Conservation (phyloP, 2,888 invertebrate genomes). For the Drosophila longiperda region DNA sequence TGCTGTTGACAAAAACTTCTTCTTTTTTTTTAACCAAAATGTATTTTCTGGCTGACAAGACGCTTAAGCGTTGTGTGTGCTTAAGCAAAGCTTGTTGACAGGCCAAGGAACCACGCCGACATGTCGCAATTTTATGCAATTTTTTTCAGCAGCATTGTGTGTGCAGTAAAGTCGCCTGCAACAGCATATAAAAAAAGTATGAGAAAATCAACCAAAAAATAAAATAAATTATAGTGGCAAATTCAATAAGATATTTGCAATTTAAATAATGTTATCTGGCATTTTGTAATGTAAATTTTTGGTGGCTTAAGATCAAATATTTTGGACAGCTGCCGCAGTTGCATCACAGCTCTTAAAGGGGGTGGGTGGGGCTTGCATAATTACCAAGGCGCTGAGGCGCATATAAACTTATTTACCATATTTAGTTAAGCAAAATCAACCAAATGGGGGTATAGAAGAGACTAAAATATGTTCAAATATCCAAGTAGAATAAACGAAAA, state of each 20-base stretch:
- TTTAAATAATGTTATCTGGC: conserved; percentile 75
- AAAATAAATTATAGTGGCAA: conserved; percentile 74
- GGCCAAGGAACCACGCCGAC: conserved; percentile 53
- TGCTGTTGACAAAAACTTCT: conserved; percentile 68
- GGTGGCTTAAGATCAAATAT: conserved; percentile 48
- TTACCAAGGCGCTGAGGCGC: conserved; percentile 11
- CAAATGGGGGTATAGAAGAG: too few relatives aligned
- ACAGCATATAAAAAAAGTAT: conserved; percentile 27
- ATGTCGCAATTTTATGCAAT: conserved; percentile 72
- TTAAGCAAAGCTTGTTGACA: conserved; percentile 70
- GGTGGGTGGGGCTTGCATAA: conserved; percentile 33
- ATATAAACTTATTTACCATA: conserved; percentile 24
- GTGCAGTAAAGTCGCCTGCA: not conserved
- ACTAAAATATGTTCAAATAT: not conserved
- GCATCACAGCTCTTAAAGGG: conserved; percentile 51
- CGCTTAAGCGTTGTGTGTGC: conserved; percentile 31
- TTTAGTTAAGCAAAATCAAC: not conserved
- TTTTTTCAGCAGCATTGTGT: conserved; percentile 41
- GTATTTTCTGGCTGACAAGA: conserved; percentile 48
- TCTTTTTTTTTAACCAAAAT: conserved; percentile 26
- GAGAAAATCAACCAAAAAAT: conserved; percentile 12
- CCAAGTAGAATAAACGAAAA: too few relatives aligned
- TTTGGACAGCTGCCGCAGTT: conserved; percentile 62
- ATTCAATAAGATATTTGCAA: conserved; percentile 75
- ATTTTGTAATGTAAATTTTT: conserved; percentile 60